Evolutionary conservation across 1,140 invertebrate species (phyloP), one percentile per base, ranked within the genome.

Genomic region (Diploscapter pachys): DNA sequence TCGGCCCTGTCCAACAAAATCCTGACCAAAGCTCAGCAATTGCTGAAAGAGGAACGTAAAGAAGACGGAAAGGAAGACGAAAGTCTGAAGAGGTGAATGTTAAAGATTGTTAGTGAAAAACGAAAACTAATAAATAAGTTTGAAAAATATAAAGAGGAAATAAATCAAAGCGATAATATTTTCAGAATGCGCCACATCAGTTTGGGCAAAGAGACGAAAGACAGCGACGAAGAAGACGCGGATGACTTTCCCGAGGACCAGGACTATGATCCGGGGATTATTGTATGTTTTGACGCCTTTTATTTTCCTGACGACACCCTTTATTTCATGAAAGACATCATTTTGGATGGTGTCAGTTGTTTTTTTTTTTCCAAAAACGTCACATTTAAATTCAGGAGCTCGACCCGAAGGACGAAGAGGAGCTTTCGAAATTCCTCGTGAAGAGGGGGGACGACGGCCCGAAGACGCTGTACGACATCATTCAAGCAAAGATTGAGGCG

Each of bases 401-500:
- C 9, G 74, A 80, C 66, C 71, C 79, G 8, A 78, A 81, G 55
- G 81, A 84, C 61, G 81, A 83, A 63, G 72, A 72, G 55, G 81
- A 76, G 31, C 57, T 81, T 31, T 63, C 61, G 8, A 71, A 72
- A 51, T 84, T 84, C 63, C 53, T 79, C 11, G 31, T 69, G 48
- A 79, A 77, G 53, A 52, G 52, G 11, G 5, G 57, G 8, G 67
- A 78, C 54, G 63, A 73, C 5, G 76, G 66, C 48, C 63, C 65
- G 55, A 70, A 73, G 8, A 79, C 74, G 8, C 78, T 80, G 4
- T 79, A 72, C 66, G 81, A 84, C 54, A 63, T 69, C 31, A 83
- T 83, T 61, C 78, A 83, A 31, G 77, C 80, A 3, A 79, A 82
- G 63, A 80, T 84, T 52, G 75, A 81, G 59, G 59, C 80, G 63